Conservation (phyloP, 2,888 invertebrate genomes). For the Parelbella ahira region DNA sequence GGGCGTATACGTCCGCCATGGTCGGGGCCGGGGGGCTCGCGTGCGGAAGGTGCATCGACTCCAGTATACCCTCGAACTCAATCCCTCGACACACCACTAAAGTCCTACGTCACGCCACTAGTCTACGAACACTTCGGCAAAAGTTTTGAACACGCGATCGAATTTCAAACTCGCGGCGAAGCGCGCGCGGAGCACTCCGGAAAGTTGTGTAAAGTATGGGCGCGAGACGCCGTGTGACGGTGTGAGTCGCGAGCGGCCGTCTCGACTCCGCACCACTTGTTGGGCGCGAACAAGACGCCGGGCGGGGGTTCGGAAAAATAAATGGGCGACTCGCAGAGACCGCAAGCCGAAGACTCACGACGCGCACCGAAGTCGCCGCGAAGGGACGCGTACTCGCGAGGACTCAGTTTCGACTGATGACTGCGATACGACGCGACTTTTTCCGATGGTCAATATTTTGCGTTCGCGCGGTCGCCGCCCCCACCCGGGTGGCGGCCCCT, state of each 20-base stretch:
- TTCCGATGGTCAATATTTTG: conserved; percentile 82
- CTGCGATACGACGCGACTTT: conserved; percentile 81
- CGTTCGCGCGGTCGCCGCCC: conserved; percentile 79
- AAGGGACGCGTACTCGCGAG: conserved; percentile 70
- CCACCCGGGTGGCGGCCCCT: conserved; percentile 74
- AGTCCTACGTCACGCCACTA: conserved; percentile 63
- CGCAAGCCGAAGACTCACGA: conserved; percentile 78
- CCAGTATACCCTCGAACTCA: conserved; percentile 60
- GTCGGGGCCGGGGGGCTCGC: conserved; percentile 79
- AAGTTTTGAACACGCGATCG: conserved; percentile 47
- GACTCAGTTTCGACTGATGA: conserved; percentile 80
- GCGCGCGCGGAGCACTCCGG: conserved; percentile 62
- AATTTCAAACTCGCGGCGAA: conserved; percentile 59
- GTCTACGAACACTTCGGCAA: conserved; percentile 56
- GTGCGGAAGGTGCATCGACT: conserved; percentile 85
- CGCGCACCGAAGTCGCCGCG: conserved; percentile 67
- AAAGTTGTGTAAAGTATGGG: conserved; percentile 72
- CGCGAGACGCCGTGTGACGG: conserved; percentile 56
- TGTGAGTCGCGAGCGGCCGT: conserved; percentile 45
- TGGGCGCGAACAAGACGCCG: conserved; percentile 74
- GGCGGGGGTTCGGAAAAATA: conserved; percentile 73
- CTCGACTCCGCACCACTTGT: conserved; percentile 59
- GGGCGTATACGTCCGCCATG: conserved; percentile 87
- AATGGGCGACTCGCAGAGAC: conserved; percentile 62
- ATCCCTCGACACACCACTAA: conserved; percentile 64